These are phyloP conservation scores for Aquatica leii DNA, from an alignment of 2,888 invertebrate species.

Conservation along the genomic window DNA sequence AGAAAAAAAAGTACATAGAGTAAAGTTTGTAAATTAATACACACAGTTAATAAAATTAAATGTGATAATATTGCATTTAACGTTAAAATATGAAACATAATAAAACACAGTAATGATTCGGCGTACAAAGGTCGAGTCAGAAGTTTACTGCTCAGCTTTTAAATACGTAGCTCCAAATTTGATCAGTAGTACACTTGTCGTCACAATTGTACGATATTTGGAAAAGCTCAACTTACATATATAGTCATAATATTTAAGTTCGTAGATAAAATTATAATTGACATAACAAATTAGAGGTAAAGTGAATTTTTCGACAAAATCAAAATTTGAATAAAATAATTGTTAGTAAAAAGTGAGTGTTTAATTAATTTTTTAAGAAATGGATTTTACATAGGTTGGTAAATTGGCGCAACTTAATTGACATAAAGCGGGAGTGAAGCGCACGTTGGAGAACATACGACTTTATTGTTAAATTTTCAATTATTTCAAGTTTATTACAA, in stretches of 20 bases:
- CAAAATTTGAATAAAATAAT: too few species aligned
- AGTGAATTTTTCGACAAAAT: too few species aligned
- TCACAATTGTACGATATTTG: conserved; percentile 20
- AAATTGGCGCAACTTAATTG: background rate
- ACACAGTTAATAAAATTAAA: too few species aligned
- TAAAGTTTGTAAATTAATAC: too few species aligned
- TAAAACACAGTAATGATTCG: conserved; percentile 17
- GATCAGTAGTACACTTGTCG: conserved; percentile 24
- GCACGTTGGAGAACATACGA: background rate
- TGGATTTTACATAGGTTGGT: background rate
- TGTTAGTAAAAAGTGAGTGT: too few species aligned
- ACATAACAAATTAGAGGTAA: too few species aligned
- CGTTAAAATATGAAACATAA: too few species aligned
- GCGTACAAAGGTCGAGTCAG: conserved; percentile 22
- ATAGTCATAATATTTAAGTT: background rate
- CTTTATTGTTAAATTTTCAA: background rate
- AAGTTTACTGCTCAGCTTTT: conserved; percentile 2
- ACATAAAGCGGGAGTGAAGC: background rate
- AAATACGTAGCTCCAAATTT: conserved; percentile 26
- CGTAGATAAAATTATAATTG: too few species aligned
- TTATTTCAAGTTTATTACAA: background rate
- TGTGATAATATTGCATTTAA: too few species aligned
- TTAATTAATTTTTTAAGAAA: background rate
- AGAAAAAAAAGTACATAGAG: too few species aligned
- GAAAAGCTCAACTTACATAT: background rate